Conservation (phyloP, 2,797 vertebrate genomes). For the Oophaga sylvatica region DNA sequence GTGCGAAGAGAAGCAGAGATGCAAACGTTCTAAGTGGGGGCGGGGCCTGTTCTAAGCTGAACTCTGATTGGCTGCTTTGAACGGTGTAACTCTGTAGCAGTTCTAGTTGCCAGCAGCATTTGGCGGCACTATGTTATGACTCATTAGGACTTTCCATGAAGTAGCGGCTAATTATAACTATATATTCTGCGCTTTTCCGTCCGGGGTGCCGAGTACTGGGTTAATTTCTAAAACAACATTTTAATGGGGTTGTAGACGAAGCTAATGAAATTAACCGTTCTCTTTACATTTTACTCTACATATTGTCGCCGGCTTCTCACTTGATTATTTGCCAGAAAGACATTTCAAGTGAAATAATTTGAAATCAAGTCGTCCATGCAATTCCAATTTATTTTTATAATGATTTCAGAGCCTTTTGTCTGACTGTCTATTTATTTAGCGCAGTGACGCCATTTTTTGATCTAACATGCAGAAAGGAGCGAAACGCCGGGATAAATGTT, state of each 20-base stretch:
- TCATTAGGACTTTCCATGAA: neutral
- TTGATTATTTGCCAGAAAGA: slow-evolving; percentile 43
- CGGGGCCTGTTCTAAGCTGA: no score
- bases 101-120: neutral
- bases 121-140: neutral
- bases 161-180: slow-evolving; percentile 22
- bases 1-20: no score
- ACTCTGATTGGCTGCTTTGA: no score
- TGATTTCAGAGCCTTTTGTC: slow-evolving; percentile 35
- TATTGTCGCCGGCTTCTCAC: slow-evolving; percentile 11
- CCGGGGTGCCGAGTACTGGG: slow-evolving; percentile 21
- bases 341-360: slow-evolving; percentile 51
- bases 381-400: slow-evolving; percentile 56
- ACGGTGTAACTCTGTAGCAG: no score
- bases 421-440: slow-evolving; percentile 40
- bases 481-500: neutral
- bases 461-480: neutral
- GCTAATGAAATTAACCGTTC: slow-evolving; percentile 50
- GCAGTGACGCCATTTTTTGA: neutral
- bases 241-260: slow-evolving; percentile 35
- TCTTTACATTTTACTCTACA: slow-evolving; percentile 46
- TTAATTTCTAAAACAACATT: slow-evolving; percentile 19
- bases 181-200: slow-evolving; percentile 13
- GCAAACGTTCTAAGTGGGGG: no score
- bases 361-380: slow-evolving; percentile 51